Base-by-base conservation (phyloP, 1,140 invertebrate species). In the Melitaea cinxia region DNA sequence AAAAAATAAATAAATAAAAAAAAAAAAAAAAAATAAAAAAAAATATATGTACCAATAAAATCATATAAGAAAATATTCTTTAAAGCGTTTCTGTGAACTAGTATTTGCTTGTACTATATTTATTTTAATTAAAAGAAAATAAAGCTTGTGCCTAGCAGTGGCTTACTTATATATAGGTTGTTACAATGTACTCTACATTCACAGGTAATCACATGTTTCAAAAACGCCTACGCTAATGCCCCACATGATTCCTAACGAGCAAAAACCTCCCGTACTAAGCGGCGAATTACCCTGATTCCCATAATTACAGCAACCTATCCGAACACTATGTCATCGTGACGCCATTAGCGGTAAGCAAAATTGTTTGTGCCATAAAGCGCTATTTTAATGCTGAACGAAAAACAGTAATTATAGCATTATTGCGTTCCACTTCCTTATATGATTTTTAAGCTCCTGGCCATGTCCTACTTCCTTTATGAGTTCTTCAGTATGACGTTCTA, bases 281-380 rank as follows among this genome's bases (percentile, higher is more conserved):
- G 70, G 66, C 71, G 78, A 84, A 85, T 86, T 83, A 88, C 81
- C 82, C 81, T 74, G 78, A 86, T 85, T 83, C 75, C 73, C 80
- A 82, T 88, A 88, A 89, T 86, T 88, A 84, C 79, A 63, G 66
- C 77, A 78, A 78, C 77, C 78, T 78, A 84, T 83, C 75, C 76
- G 70, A 80, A 75, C 80, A 80, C 75, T 83, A 82, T 85, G 86
- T 89, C 86, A 89, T 85, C 78, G 80, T 87, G 83, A 83, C 84
- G 77, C 77, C 85, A 85, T 88, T 88, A 88, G 75, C 71, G 75
- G 77, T 80, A 83, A 83, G 81, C 81, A 79, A 81, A 88, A 87
- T 84, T 79, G 80, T 82, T 82, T 71, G 60, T 54, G 45, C 35
- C 63, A 57, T 45, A 70, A 73, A 73, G 61, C 30, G 30, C 47